phyloP scores from a whole-genome alignment of 2,888 invertebrate genomes.

The Mesorhabditis sp. region DNA sequence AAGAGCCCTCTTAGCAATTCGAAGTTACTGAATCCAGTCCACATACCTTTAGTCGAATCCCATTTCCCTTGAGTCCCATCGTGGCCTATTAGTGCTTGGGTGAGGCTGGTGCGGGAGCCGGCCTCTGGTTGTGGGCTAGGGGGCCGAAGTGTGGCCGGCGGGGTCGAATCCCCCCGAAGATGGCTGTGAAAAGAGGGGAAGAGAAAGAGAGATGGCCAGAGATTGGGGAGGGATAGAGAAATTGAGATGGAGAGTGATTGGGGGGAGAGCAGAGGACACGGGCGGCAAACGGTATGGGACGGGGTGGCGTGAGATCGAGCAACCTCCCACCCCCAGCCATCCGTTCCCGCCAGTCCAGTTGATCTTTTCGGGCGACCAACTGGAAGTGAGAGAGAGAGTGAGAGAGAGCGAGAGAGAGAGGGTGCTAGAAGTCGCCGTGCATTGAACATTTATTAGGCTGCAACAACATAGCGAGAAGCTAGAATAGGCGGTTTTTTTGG shows the following conservation, averaged over 20 bases:
- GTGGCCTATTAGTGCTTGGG: too few species aligned
- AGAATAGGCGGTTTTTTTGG: constrained; percentile 10
- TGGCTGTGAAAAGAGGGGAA: too few species aligned
- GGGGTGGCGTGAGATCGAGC: background rate
- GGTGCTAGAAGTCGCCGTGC: background rate
- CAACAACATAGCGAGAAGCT: constrained; percentile 6
- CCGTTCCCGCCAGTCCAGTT: too few species aligned
- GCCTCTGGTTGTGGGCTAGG: background rate
- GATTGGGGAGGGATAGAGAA: constrained; percentile 1
- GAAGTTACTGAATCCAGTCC: too few species aligned
- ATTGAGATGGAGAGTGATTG: background rate
- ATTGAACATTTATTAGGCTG: too few species aligned
- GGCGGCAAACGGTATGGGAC: background rate
- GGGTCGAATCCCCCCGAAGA: background rate
- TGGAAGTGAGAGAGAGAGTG: background rate
- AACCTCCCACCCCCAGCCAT: too few species aligned
- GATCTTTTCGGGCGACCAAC: too few species aligned
- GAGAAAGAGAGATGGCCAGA: constrained; percentile 7
- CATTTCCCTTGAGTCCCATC: too few species aligned
- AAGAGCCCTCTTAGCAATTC: too few species aligned
- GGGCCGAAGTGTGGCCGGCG: background rate
- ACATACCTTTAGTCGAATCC: too few species aligned
- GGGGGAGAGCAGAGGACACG: background rate
- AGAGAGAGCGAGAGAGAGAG: constrained; percentile 8
- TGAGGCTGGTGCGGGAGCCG: constrained; percentile 6